Conservation (phyloP, 2,797 vertebrate species). For the Eremophila alpestris region DNA sequence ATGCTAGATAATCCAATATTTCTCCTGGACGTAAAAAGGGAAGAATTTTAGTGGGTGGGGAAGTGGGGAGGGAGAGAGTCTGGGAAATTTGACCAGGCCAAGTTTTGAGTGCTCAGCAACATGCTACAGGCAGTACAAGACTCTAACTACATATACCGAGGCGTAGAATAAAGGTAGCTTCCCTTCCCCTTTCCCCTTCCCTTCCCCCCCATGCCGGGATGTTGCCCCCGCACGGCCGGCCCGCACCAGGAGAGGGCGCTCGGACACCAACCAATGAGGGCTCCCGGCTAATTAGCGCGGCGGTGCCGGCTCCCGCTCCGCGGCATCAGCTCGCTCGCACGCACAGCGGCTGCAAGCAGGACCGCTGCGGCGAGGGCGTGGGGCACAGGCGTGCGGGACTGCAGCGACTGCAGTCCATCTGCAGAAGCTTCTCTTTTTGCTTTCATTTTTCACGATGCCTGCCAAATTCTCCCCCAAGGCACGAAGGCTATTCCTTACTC, state of each 20-base stretch:
- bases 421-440: background rate
- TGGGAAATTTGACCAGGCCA: background rate
- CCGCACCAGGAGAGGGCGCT: conserved; percentile 79
- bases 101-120: background rate
- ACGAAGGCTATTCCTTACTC: background rate
- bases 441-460: background rate
- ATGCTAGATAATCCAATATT: background rate
- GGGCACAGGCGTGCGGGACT: background rate
- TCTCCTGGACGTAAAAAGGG: background rate
- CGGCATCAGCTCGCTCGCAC: background rate
- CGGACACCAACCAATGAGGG: conserved; percentile 62
- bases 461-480: background rate
- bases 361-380: background rate
- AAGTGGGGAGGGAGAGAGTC: background rate
- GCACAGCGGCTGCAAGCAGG: background rate
- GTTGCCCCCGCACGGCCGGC: background rate
- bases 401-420: background rate
- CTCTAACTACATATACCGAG: background rate
- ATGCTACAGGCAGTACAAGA: too few species aligned
- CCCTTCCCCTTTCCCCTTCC: too few species aligned
- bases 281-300: conserved; percentile 31
- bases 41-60: background rate
- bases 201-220: background rate
- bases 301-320: background rate
- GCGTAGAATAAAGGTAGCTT: accelerated